Evolutionary conservation across 2,888 invertebrate species (phyloP).

Genomic region (Acheta domesticus): DNA sequence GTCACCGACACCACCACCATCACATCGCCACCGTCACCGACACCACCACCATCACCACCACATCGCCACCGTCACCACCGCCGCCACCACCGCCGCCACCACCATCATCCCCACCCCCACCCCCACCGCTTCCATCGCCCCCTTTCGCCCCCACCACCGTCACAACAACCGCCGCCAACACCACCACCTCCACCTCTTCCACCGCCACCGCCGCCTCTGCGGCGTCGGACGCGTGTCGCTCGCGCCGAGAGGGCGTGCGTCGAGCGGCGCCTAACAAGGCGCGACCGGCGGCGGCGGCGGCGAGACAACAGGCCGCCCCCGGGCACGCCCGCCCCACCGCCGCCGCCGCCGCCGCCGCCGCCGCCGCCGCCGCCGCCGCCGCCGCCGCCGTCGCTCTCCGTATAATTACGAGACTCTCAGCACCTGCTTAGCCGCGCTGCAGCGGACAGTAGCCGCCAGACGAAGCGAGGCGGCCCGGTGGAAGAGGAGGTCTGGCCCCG

Average conservation of each 20-base stretch:
- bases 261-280: neutral
- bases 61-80: too few species aligned
- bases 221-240: neutral
- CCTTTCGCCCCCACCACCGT: too few species aligned
- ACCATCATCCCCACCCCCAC: too few species aligned
- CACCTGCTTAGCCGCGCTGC: constrained; percentile 1
- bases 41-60: too few species aligned
- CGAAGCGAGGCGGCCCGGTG: neutral
- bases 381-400: neutral
- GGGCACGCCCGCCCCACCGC: neutral
- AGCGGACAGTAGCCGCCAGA: neutral
- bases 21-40: too few species aligned
- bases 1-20: too few species aligned
- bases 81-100: too few species aligned
- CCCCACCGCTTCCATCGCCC: too few species aligned
- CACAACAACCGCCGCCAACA: too few species aligned
- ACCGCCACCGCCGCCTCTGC: neutral
- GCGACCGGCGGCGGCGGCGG: neutral
- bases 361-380: too few species aligned
- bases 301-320: neutral
- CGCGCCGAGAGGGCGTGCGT: neutral
- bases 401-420: constrained; percentile 11
- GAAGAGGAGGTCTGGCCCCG: neutral
- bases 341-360: neutral
- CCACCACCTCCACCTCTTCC: too few species aligned